Evolutionary conservation across 2,888 invertebrate species (phyloP), one percentile per base, ranked within the genome.

Genomic region (Gari tellinella): DNA sequence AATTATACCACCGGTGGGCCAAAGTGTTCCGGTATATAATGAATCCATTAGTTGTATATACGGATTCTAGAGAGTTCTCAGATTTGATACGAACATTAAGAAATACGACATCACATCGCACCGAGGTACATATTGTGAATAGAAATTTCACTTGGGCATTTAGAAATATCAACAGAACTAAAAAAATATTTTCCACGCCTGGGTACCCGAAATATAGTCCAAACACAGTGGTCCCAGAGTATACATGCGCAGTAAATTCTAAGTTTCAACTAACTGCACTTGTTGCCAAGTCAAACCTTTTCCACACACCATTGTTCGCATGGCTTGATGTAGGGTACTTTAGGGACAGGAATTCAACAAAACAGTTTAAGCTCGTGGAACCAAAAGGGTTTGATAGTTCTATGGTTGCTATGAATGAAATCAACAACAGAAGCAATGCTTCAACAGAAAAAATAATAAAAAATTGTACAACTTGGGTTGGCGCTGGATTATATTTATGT

Each of bases 261-360:
- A 86, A 86, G 56, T 83, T 75, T 76, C 82, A 80, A 14, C 60
- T 77, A 23, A 57, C 82, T 8, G 58, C 68, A 19, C 40, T 72
- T 2, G 78, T 83, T 3, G 68, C 82, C 2, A 40, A 52, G 2
- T 53, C 66, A 10, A 63, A 81, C 15, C 58, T 57, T 48, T 85
- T 84, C 58, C 38, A 58, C 2, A 69, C 77, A 10, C 69, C 68
- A 31, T 84, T 73, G 66, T 80, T 78, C 46, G 70, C 81, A 31
- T 86, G 86, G 86, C 21, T 86, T 0, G 86, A 86, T 61, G 66
- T 85, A 12, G 86, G 85, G 12, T 84, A 81, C 67, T 84, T 84
- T 51, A 70, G 84, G 12, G 51, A 81, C 37, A 57, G 65, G 15
- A 17, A 61, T 0, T 46, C 67, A 12, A 61, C 68, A 0, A 49